These are phyloP conservation scores for Rissa tridactyla DNA, from an alignment of 2,113 vertebrate genomes.

Conservation along the genomic window DNA sequence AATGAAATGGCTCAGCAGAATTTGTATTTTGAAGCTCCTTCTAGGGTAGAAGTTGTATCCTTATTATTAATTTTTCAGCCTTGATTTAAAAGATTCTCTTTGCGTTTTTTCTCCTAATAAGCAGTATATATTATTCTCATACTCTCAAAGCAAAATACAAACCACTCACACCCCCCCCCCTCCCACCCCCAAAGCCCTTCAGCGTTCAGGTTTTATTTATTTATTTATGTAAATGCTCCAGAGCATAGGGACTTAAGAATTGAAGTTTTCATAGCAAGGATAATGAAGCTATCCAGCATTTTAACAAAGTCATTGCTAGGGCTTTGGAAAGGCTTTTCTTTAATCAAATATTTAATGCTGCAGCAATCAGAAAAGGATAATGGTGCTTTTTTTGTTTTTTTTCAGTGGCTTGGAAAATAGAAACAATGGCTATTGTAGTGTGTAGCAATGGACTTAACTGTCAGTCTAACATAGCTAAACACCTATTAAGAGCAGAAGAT, in stretches of 20 bases:
- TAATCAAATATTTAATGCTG: not conserved
- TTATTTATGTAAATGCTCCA: not conserved
- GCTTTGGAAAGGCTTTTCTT: not conserved
- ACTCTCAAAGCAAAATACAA: not conserved
- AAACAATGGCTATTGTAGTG: not conserved
- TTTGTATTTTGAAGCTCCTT: not conserved
- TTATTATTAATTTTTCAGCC: not conserved
- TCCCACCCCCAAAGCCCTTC: not conserved
- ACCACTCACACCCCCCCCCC: rapidly evolving
- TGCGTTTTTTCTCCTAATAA: not conserved
- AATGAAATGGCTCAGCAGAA: not conserved
- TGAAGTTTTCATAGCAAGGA: not conserved
- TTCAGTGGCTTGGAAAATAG: not conserved
- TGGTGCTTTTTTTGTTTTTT: not conserved
- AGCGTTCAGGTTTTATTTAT: not conserved
- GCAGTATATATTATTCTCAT: not conserved
- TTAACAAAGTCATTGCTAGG: not conserved
- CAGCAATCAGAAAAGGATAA: not conserved
- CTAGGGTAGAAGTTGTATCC: not conserved
- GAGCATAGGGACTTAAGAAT: not conserved
- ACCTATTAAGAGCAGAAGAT: not conserved
- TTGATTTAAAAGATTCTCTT: not conserved
- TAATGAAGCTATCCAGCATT: not conserved
- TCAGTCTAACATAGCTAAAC: not conserved
- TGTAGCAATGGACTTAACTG: not conserved